phyloP scores from a whole-genome alignment of 35 echinoderm and acorn worm genomes.

The Diadema setosum region DNA sequence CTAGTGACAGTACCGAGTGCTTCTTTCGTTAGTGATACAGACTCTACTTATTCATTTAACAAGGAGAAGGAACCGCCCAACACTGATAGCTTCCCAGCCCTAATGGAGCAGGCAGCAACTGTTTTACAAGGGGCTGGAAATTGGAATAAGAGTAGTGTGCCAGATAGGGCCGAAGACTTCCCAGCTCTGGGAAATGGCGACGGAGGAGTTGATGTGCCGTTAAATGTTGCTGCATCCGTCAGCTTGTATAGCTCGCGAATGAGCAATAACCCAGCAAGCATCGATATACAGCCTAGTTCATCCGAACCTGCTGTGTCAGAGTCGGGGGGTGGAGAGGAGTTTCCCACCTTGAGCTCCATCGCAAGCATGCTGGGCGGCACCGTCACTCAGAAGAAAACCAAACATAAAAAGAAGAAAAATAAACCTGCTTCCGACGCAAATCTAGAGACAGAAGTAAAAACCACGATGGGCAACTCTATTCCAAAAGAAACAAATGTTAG shows the following conservation, averaged over 20 bases:
- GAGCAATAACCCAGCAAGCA: not conserved
- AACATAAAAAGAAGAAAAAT: conserved; percentile 27
- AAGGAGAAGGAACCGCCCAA: not conserved
- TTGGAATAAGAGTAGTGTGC: not conserved
- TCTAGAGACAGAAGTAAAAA: not conserved
- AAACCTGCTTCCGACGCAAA: not conserved
- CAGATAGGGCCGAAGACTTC: conserved; percentile 20
- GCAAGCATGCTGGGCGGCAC: conserved; percentile 58
- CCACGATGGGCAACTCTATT: no score
- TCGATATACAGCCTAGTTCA: not conserved
- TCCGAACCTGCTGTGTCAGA: not conserved
- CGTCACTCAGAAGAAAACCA: not conserved
- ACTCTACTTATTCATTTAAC: not conserved
- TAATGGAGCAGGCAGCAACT: not conserved
- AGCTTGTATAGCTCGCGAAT: not conserved
- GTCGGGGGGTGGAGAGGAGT: conserved; percentile 34
- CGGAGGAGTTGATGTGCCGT: not conserved
- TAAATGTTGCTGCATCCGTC: not conserved
- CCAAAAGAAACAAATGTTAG: no score
- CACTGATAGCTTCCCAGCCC: not conserved
- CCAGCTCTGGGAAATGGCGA: conserved; percentile 13
- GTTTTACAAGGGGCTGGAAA: not conserved
- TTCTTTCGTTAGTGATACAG: no score
- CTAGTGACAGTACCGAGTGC: not conserved
- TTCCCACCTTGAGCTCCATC: conserved; percentile 92